Evolutionary conservation across 2,113 vertebrate genomes (phyloP), one percentile per base, ranked within the genome.

Genomic region (Alligator mississippiensis): DNA sequence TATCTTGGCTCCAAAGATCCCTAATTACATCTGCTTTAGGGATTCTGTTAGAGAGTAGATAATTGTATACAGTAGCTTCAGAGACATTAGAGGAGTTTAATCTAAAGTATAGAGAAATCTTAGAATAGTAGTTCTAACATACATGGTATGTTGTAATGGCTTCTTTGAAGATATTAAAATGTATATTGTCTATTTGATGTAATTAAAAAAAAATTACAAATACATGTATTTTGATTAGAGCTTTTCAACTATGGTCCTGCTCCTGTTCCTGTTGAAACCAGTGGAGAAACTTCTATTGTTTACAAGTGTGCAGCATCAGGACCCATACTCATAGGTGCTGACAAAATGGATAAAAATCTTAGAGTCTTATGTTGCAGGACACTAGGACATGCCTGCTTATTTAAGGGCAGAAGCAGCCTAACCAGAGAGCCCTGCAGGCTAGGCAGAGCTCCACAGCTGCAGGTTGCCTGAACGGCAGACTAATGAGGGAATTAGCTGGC

Each of bases 11-110:
- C 77, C 88, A 84, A 97, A 97, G 95, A 95, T 97, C 95, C 86
- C 96, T 97, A 95, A 97, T 98, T 96, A 92, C 76, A 96, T 96
- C 95, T 97, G 96, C 96, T 98, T 98, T 96, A 91, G 89, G 96
- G 95, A 95, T 95, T 87, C 93, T 93, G 92, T 95, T 94, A 95
- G 94, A 79, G 92, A 90, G 88, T 77, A 94, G 90, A 97, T 97
- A 97, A 97, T 97, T 97, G 95, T 96, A 77, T 87, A 87, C 84
- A 94, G 95, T 96, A 97, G 93, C 97, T 94, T 77, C 55, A 97
- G 88, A 96, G 89, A 96, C 77, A 95, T 97, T 86, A 96, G 77
- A 96, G 57, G 34, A 94, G 64, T 83, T 97, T 95, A 94, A 97
- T 96, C 81, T 95, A 79, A 80, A 89, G 19, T 57, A 80, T 2